Base-by-base conservation (phyloP, 2,113 vertebrate species). In the Oophaga pumilio region DNA sequence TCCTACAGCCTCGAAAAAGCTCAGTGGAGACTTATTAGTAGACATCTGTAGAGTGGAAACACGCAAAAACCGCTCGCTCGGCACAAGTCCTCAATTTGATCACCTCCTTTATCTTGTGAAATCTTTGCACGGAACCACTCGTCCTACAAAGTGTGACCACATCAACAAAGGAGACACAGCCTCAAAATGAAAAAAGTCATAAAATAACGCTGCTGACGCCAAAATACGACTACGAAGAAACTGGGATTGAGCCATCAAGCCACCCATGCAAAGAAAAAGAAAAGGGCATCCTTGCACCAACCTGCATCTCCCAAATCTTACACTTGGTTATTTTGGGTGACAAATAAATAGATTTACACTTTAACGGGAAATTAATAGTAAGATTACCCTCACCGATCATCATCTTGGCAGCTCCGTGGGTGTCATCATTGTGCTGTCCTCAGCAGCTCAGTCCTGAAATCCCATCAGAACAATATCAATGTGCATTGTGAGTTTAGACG, bases 401-500 rank as follows among this genome's bases (percentile, higher is more conserved):
- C 53, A 76, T 64, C 43, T 53, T 77, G 78, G 66, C 84, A 53
- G 59, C 85, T 82, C 52, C 5, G 57, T 79, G 66, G 78, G 77
- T 49, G 77, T 59, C 79, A 60, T 59, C 69, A 68, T 52, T 82
- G 57, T 82, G 79, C 79, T 49, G 20, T 64, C 28, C 60, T 64
- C 56, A 74, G 57, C 68, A n/a, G 53, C 90, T 90, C 90, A 49
- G 26, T 49, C 57, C 62, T 12, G 83, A 59, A 22, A 74, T 12
- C 18, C 68, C 10, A 66, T 15, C 10, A 59, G 11, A n/a, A 28
- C 69, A 71, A 62, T 83, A 59, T 84, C 71, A 82, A 9, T 84
- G 82, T 85, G 81, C 90, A 89, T 64, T 11, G 50, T 28, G 68
- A 56, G 74, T 79, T 89, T n/a, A 78, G 77, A 24, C 82, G 28